Conservation (phyloP, 2,888 invertebrate genomes). For the Meta bourneti region DNA sequence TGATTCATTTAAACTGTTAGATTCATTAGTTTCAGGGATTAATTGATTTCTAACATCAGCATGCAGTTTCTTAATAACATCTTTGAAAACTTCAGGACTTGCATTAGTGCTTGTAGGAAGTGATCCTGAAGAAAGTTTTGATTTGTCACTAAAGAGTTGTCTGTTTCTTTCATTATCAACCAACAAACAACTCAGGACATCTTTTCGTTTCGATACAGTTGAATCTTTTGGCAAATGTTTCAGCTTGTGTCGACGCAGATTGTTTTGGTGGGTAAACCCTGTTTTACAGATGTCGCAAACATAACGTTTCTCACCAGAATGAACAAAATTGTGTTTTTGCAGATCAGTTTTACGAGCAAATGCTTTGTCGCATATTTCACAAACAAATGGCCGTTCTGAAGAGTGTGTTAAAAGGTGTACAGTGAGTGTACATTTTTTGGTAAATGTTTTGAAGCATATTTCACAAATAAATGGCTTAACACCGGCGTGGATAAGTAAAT, state of each 20-base stretch:
- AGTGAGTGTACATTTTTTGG: constrained; percentile 57
- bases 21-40: background rate
- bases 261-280: constrained; percentile 35
- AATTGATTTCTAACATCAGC: background rate
- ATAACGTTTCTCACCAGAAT: constrained; percentile 47
- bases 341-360: constrained; percentile 64
- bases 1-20: background rate
- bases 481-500: constrained; percentile 43
- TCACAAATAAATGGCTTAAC: constrained; percentile 62
- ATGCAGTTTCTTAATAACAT: background rate
- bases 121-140: background rate
- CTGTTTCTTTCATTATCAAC: background rate
- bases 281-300: constrained; percentile 38
- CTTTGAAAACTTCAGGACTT: background rate
- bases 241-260: constrained; percentile 39
- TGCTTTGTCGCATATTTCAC: constrained; percentile 42
- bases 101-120: too few species aligned
- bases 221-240: constrained; percentile 29
- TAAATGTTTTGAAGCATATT: constrained; percentile 51
- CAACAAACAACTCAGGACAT: background rate
- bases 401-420: constrained; percentile 52
- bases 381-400: constrained; percentile 19
- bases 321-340: constrained; percentile 39
- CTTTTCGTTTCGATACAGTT: background rate
- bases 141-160: background rate